Percentiles rank a stretch among this genome's conserved stretches.
Conservation (phyloP, 1,140 invertebrate species). For the Chlorops oryzae region DNA sequence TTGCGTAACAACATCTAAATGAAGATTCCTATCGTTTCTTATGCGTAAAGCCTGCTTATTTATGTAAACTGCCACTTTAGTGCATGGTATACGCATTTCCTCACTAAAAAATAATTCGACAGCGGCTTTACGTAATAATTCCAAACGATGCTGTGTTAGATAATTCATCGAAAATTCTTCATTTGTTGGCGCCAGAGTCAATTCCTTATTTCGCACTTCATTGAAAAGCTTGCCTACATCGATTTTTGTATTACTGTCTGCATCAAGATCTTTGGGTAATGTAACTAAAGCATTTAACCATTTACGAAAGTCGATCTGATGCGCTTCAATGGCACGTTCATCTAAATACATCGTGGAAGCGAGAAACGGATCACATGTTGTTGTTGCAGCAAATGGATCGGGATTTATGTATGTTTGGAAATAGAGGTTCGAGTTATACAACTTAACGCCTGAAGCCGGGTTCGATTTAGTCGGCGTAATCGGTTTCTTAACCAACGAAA, state of each 20-base stretch:
- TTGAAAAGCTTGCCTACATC: constrained; percentile 71
- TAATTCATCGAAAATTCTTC: constrained; percentile 60
- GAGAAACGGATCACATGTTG: constrained; percentile 62
- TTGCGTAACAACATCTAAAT: constrained; percentile 72
- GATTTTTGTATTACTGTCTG: constrained; percentile 56
- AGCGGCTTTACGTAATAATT: constrained; percentile 61
- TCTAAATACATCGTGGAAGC: constrained; percentile 67
- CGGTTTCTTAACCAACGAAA: constrained; percentile 31
- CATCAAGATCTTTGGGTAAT: constrained; percentile 65
- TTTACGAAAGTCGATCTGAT: constrained; percentile 74
- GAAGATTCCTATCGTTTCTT: constrained; percentile 63
- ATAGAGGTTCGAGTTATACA: constrained; percentile 39
- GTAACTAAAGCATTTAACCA: constrained; percentile 85
- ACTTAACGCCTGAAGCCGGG: constrained; percentile 19
- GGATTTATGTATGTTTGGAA: constrained; percentile 47
- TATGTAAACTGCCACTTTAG: constrained; percentile 57
- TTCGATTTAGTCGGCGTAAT: constrained; percentile 22
- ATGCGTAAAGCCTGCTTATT: constrained; percentile 62
- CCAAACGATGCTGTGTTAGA: constrained; percentile 58
- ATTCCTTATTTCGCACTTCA: constrained; percentile 59
- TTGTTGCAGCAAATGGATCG: constrained; percentile 57
- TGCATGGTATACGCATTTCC: constrained; percentile 55
- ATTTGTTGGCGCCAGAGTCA: constrained; percentile 60
- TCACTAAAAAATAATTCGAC: constrained; percentile 53
- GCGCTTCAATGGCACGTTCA: constrained; percentile 69